Percentiles rank a stretch among this genome's conserved stretches.
These are phyloP conservation scores for Notocelia uddmanniana DNA, from an alignment of 2,888 invertebrate species.

Conservation along the genomic window DNA sequence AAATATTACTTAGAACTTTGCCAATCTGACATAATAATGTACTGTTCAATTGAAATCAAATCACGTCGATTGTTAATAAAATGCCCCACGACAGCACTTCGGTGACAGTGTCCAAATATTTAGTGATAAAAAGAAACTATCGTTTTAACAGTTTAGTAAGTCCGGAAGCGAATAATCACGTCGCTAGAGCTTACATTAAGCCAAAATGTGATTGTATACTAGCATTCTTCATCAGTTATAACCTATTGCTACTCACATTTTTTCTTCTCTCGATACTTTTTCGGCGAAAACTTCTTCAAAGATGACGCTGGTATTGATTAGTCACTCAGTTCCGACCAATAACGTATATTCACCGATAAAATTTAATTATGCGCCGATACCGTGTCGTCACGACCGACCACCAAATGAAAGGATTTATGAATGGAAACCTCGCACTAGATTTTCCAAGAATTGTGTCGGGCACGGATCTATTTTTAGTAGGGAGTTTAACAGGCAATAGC, in stretches of 20 bases:
- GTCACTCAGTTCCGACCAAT: slow-evolving; percentile 9
- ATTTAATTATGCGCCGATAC: slow-evolving; percentile 13
- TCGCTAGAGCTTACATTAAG: too few relatives aligned
- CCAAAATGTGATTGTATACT: background rate
- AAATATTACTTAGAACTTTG: background rate
- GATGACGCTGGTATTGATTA: slow-evolving; percentile 43
- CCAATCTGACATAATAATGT: background rate
- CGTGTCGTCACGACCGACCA: slow-evolving; percentile 67
- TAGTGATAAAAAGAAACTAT: background rate
- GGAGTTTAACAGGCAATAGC: slow-evolving; percentile 53
- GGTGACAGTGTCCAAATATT: background rate
- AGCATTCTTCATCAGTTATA: background rate
- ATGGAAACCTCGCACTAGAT: slow-evolving; percentile 72
- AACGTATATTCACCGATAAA: slow-evolving; percentile 21
- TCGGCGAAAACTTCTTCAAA: slow-evolving; percentile 34
- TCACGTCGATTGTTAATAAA: background rate
- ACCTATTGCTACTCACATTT: slow-evolving; percentile 42
- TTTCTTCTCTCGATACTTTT: slow-evolving; percentile 14
- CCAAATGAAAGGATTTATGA: slow-evolving; percentile 80
- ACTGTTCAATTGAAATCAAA: background rate
- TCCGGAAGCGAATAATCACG: too few relatives aligned
- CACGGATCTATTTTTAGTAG: slow-evolving; percentile 73
- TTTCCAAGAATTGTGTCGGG: slow-evolving; percentile 66
- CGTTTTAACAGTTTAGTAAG: too few relatives aligned
- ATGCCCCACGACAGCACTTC: background rate